Evolutionary conservation across 2,113 vertebrate genomes (phyloP).

Genomic region (Empidonax traillii): DNA sequence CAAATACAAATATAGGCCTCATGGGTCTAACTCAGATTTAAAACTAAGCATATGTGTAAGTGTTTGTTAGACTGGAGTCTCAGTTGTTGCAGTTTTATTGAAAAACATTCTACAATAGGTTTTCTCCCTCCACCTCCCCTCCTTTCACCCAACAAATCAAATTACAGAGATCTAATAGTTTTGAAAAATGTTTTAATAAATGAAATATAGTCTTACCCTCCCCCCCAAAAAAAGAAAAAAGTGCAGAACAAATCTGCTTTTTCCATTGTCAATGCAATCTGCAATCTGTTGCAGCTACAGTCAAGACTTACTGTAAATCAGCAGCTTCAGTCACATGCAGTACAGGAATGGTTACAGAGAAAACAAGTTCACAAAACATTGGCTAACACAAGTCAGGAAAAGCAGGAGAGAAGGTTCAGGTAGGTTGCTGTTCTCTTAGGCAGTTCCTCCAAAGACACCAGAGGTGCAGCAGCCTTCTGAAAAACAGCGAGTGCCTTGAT

Average conservation of each 20-base stretch:
- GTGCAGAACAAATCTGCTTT: background rate
- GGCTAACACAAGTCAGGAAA: background rate
- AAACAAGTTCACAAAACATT: background rate
- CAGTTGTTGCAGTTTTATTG: conserved; percentile 14
- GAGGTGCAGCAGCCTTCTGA: background rate
- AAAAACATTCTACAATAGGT: background rate
- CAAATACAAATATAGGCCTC: conserved; percentile 38
- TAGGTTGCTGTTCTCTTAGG: background rate
- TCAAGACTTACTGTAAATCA: background rate
- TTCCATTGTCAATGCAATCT: background rate
- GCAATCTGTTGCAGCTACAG: background rate
- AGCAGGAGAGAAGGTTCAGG: background rate
- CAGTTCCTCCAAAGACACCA: background rate
- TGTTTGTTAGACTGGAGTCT: conserved; percentile 35
- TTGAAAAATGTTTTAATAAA: conserved; percentile 3
- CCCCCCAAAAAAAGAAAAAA: background rate
- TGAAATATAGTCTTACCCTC: background rate
- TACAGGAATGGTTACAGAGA: background rate
- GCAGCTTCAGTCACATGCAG: background rate
- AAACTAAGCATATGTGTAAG: conserved; percentile 20
- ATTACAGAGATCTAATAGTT: background rate
- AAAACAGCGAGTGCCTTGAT: background rate
- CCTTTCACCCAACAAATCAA: conserved; percentile 32
- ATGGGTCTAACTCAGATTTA: background rate
- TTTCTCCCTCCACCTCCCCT: background rate